These are phyloP conservation scores for Caenorhabditis sp. DNA, from an alignment of 2,888 invertebrate genomes.

Conservation along the genomic window DNA sequence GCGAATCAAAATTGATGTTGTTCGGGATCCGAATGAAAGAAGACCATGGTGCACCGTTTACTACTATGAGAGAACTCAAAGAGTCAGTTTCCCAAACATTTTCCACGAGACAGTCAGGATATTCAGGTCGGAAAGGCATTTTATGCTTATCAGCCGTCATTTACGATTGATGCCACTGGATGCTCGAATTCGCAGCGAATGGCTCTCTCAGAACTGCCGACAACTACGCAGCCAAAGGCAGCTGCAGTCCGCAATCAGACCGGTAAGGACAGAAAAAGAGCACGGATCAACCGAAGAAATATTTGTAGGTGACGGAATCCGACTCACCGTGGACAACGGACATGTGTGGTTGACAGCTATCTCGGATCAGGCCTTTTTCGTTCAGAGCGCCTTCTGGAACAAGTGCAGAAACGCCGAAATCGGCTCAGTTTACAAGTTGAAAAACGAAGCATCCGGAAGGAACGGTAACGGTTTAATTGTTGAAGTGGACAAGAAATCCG, in stretches of 20 bases:
- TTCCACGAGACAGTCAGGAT: too few relatives aligned
- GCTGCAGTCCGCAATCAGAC: constrained; percentile 27
- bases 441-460: neutral
- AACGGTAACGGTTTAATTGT: constrained; percentile 3
- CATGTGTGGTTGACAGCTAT: constrained; percentile 3
- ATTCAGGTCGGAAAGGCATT: too few relatives aligned
- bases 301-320: constrained; percentile 3
- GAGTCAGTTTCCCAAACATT: neutral
- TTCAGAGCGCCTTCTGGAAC: constrained; percentile 19
- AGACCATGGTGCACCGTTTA: neutral
- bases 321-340: neutral
- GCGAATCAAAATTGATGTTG: neutral
- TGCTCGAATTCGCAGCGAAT: too few relatives aligned
- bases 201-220: too few relatives aligned
- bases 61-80: neutral
- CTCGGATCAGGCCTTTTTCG: constrained; percentile 19
- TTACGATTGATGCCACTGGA: too few relatives aligned
- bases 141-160: too few relatives aligned
- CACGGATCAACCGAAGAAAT: neutral
- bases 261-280: neutral
- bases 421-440: constrained; percentile 15
- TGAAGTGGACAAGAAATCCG: too few relatives aligned
- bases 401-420: neutral
- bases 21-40: neutral
- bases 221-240: too few relatives aligned